phyloP scores from a whole-genome alignment of 2,113 vertebrate genomes.

The Hyperopisus bebe region DNA sequence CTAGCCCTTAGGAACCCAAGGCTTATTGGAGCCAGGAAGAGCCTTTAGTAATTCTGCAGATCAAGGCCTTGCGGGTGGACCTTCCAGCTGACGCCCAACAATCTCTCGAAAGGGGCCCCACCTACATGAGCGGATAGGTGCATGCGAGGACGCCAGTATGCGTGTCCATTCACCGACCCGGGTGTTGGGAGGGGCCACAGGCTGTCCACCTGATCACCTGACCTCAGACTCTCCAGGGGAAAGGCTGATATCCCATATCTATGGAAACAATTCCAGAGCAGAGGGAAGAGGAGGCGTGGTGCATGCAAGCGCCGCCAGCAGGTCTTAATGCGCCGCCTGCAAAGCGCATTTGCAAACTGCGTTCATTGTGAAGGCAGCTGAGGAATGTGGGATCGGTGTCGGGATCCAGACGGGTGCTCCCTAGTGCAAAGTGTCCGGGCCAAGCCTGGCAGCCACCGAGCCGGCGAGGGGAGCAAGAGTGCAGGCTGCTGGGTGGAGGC shows the following conservation, averaged over 20 bases:
- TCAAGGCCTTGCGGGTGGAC: background rate
- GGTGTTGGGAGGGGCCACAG: background rate
- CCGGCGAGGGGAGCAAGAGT: background rate
- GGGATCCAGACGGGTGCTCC: background rate
- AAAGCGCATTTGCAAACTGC: background rate
- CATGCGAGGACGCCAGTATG: background rate
- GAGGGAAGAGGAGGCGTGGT: background rate
- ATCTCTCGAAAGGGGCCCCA: background rate
- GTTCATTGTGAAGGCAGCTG: background rate
- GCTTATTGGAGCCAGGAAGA: background rate
- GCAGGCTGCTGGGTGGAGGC: background rate
- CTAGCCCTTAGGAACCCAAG: background rate
- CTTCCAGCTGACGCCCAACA: background rate
- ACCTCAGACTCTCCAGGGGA: background rate
- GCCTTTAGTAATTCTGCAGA: background rate
- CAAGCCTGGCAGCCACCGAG: background rate
- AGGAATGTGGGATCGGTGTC: background rate
- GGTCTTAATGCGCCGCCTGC: background rate
- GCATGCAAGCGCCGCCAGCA: background rate
- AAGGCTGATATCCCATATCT: conserved; percentile 26
- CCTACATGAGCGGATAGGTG: background rate
- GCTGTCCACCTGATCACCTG: background rate
- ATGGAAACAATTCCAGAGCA: conserved; percentile 28
- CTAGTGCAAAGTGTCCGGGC: background rate
- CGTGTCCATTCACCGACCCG: background rate